Base-by-base conservation (phyloP, 1,140 invertebrate species). In the Lepidurus apus region DNA sequence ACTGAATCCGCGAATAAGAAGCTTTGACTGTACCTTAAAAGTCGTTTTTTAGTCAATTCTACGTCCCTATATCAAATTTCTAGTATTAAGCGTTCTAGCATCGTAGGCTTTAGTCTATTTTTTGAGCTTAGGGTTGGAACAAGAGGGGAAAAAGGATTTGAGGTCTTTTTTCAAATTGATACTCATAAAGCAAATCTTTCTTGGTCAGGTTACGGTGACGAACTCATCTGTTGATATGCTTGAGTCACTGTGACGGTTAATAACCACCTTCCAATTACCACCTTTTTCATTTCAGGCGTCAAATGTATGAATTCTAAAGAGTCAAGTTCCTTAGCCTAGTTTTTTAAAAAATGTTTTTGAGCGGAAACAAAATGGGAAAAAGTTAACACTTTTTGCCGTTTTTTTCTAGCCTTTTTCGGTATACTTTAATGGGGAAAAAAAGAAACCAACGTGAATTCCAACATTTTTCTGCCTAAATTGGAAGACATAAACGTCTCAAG, bases 171-270 rank as follows among this genome's bases (percentile, higher is more conserved):
- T 65, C 53, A 17, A 13, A 65, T 65, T 65, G 53, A 65, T 65
- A 65, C 53, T 65, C 53, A 65, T 65, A 21, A 34, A 34, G 8
- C 8, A 65, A 65, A 65, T 65, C 53, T 17, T 13, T 34, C 34
- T 65, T 65, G 53, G 53, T 65, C 53, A 65, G 53, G n/a, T 65
- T 65, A 65, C 53, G 53, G 53, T 65, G 53, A 21, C 53, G 53
- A 65, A 21, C 53, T 65, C 53, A 65, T 65, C 53, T 65, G 53
- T n/a, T 65, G 53, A 65, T 65, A 65, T 65, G 53, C 53, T 65
- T 65, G 17, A 65, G 53, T 65, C 53, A 65, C 53, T 65, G 53
- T n/a, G 53, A 65, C 53, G 53, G 53, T 65, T 21, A 34, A 13
- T 65, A 65, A 5, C 53, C 53, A 65, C 21, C 53, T 65, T 65